Evolutionary conservation across 2,888 invertebrate species (phyloP).

Genomic region (Callimorpha dominula): DNA sequence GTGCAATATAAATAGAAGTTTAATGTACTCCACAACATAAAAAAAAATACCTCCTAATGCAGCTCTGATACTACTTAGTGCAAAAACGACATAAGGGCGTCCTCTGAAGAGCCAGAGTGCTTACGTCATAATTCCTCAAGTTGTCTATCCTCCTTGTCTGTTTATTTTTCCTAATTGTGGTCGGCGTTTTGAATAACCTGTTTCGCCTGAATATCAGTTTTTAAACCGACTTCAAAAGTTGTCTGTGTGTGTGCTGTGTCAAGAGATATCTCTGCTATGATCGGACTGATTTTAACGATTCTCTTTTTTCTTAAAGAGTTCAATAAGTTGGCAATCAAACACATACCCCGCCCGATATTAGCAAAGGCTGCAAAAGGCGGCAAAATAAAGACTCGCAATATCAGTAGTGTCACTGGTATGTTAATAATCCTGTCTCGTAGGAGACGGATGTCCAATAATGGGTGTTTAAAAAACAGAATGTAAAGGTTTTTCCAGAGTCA

Average conservation of each 20-base stretch:
- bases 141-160: background rate
- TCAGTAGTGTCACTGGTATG: too few relatives aligned
- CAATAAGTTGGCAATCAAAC: background rate
- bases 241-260: background rate
- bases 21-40: too few relatives aligned
- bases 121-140: background rate
- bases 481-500: too few relatives aligned
- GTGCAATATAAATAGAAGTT: background rate
- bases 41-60: too few relatives aligned
- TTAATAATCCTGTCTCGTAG: too few relatives aligned
- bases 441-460: too few relatives aligned
- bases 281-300: background rate
- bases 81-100: background rate
- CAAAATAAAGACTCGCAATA: too few relatives aligned
- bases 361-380: too few relatives aligned
- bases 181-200: background rate
- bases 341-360: background rate
- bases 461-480: too few relatives aligned
- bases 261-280: background rate
- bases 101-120: background rate
- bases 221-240: background rate
- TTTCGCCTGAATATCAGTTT: background rate
- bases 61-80: too few relatives aligned
- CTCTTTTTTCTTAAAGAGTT: background rate
- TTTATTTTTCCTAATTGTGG: background rate